phyloP scores from a whole-genome alignment of 1,140 invertebrate species.

The Drosophila setifemur region DNA sequence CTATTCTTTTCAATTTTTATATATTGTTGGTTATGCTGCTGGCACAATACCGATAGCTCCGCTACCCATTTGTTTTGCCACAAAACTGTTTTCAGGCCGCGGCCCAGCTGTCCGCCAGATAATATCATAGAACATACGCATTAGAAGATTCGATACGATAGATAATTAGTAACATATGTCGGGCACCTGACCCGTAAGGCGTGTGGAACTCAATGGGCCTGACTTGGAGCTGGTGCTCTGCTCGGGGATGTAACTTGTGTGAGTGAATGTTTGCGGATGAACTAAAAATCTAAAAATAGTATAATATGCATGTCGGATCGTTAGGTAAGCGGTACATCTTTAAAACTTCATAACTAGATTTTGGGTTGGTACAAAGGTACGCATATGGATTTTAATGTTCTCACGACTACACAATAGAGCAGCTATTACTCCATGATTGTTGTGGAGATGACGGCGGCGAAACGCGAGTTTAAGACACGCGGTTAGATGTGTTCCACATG shows the following conservation, averaged over 20 bases:
- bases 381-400: slow-evolving; percentile 29
- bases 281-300: slow-evolving; percentile 74
- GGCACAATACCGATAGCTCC: slow-evolving; percentile 20
- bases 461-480: slow-evolving; percentile 38
- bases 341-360: slow-evolving; percentile 1
- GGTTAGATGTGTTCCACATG: slow-evolving; percentile 53
- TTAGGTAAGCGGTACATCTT: slow-evolving; percentile 29
- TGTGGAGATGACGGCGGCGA: slow-evolving; percentile 20
- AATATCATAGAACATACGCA: slow-evolving; percentile 67
- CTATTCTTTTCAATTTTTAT: slow-evolving; percentile 34
- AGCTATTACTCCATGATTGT: slow-evolving; percentile 46
- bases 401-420: slow-evolving; percentile 47
- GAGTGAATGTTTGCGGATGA: slow-evolving; percentile 40
- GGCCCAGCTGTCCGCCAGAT: slow-evolving; percentile 17
- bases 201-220: slow-evolving; percentile 37
- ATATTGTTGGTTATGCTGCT: slow-evolving; percentile 12
- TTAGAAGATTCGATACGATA: slow-evolving; percentile 63
- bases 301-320: slow-evolving; percentile 57
- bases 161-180: slow-evolving; percentile 54
- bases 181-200: slow-evolving; percentile 41
- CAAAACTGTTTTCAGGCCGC: slow-evolving; percentile 22
- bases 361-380: slow-evolving; percentile 8
- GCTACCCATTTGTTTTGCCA: background rate
- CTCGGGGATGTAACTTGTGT: slow-evolving; percentile 33
- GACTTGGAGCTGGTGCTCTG: slow-evolving; percentile 10